Percentiles rank a stretch among this genome's conserved stretches.
Conservation (phyloP, 1,140 invertebrate genomes). For the Drosophila subpulchrella region DNA sequence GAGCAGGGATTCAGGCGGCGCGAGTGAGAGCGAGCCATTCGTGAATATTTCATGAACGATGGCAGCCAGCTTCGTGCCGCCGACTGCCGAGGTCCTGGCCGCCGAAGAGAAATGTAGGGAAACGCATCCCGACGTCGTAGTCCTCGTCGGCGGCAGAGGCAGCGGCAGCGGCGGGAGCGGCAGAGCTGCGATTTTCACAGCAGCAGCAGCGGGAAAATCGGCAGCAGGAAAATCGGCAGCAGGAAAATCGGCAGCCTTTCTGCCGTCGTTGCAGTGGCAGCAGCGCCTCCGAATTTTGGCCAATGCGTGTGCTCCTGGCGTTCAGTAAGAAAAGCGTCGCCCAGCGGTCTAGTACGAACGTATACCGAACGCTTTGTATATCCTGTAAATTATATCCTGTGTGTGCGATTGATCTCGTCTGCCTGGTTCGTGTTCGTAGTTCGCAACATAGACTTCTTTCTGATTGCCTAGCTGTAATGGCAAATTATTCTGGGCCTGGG, state of each 20-base stretch:
- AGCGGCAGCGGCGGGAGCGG: conserved; percentile 15
- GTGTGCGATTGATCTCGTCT: conserved; percentile 74
- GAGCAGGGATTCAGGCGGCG: conserved; percentile 34
- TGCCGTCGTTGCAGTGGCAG: conserved; percentile 57
- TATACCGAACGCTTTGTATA: conserved; percentile 80
- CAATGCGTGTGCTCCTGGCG: conserved; percentile 79
- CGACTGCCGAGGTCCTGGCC: conserved; percentile 2
- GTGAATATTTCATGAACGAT: conserved; percentile 82
- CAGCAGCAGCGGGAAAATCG: background rate
- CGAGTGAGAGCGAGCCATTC: conserved; percentile 80
- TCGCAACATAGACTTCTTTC: conserved; percentile 37
- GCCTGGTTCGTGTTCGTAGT: conserved; percentile 58
- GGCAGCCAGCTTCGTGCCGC: conserved; percentile 55
- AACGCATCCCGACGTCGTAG: conserved; percentile 47
- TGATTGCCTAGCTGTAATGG: conserved; percentile 23
- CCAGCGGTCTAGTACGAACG: conserved; percentile 84
- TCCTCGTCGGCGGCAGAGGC: conserved; percentile 24
- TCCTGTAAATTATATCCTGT: conserved; percentile 57
- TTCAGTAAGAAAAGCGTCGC: conserved; percentile 85
- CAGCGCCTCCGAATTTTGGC: conserved; percentile 70
- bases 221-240: conserved; percentile 41
- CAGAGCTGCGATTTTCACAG: conserved; percentile 9
- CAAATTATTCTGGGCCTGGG: conserved; percentile 38
- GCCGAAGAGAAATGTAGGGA: conserved; percentile 75
- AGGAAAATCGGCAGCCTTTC: conserved; percentile 47